Evolutionary conservation across 2,113 vertebrate genomes (phyloP), one percentile per base, ranked within the genome.

Genomic region (Phalacrocorax pelagicus): DNA sequence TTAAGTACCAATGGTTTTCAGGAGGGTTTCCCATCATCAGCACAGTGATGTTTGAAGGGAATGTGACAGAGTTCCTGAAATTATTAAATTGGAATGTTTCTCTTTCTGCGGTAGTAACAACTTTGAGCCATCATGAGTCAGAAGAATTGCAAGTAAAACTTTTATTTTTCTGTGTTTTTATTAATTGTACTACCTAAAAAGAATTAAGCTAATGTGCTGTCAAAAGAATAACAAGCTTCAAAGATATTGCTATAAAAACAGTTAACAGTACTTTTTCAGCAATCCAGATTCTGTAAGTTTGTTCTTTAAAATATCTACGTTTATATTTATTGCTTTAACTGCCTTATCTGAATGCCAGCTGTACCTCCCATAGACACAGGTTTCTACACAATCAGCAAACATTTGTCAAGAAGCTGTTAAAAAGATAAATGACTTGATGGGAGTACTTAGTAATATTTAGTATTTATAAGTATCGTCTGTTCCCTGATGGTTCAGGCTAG

Each of bases 341-440:
- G 26, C 26, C 46, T 26, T 72, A 51, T 86, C 66, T 70, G 54
- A 88, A 49, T 62, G 27, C 34, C 70, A 78, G 9, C 69, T 80
- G 23, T 85, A 61, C 27, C 92, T 86, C 77, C 40, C 27, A 75
- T 16, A 77, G 67, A 72, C 38, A 69, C 27, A 54, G 54, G 55
- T 93, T 95, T 92, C 80, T 90, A 92, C 72, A 94, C 74, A 93
- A 67, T 75, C 81, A 86, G 59, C 81, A 97, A 96, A 82, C 69
- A 74, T 93, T 94, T 93, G 83, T 88, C 63, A 87, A 77, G 59
- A 81, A 94, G 78, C 86, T 95, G 62, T 93, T 93, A 66, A 90
- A 95, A 95, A 96, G 77, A 94, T 79, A 84, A 94, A 83, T 70
- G 47, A 91, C 32, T 65, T 91, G 58, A 81, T 40, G 52, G 26